Evolutionary conservation across 1,140 invertebrate species (phyloP).

Genomic region (Camponotus pennsylvanicus): DNA sequence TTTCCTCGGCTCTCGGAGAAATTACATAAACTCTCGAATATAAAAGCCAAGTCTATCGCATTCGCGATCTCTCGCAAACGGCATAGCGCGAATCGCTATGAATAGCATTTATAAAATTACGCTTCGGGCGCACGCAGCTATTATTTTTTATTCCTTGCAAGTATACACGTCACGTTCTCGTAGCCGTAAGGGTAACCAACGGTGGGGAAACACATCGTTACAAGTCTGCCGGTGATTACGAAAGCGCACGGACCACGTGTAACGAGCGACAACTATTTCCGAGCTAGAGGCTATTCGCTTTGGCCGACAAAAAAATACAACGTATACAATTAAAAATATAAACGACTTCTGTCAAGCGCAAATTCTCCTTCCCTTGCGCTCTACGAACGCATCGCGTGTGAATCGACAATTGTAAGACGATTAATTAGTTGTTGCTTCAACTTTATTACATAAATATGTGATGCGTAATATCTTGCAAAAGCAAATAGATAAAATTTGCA

Average conservation of each 20-base stretch:
- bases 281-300: constrained; percentile 1
- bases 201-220: constrained; percentile 39
- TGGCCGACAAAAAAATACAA: constrained; percentile 18
- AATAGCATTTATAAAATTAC: constrained; percentile 19
- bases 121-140: no score
- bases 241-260: neutral
- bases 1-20: neutral
- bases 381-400: neutral
- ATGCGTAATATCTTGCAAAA: neutral
- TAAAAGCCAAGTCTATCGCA: neutral
- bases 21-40: constrained; percentile 35
- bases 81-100: neutral
- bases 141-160: constrained; percentile 17
- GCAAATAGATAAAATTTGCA: neutral
- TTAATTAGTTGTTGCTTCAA: neutral
- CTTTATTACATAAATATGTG: neutral
- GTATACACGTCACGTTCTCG: constrained; percentile 36
- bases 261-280: constrained; percentile 43
- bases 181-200: constrained; percentile 8
- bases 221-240: constrained; percentile 41
- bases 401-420: neutral
- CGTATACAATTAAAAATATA: constrained; percentile 59
- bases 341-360: constrained; percentile 27
- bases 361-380: neutral
- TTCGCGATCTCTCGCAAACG: neutral